A percentile compares a stretch with the other conserved stretches of the same genome.
phyloP scores from a whole-genome alignment of 2,113 vertebrate genomes.

The Corvus moneduloides region DNA sequence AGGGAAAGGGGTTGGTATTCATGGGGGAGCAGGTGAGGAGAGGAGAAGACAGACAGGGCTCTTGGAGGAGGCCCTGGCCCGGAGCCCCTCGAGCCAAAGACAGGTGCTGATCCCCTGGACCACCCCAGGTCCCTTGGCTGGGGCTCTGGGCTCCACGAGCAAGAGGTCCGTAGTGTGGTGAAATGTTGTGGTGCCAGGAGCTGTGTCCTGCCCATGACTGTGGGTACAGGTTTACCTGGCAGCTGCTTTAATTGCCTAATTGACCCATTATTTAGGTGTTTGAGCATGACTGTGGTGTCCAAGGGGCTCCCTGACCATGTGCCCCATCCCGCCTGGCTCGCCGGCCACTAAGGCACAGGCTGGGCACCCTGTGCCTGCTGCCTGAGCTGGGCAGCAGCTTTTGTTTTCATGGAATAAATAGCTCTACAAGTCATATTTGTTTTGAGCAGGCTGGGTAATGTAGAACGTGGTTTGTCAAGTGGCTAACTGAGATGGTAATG shows the following conservation, averaged over 20 bases:
- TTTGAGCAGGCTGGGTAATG: not conserved
- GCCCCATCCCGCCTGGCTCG: not conserved
- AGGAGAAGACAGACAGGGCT: not conserved
- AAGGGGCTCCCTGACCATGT: fast-evolving
- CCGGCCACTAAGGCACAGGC: fast-evolving
- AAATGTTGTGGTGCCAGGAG: not conserved
- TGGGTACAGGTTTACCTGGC: not conserved
- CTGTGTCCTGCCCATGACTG: fast-evolving
- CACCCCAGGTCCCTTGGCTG: not conserved
- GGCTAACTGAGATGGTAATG: not conserved
- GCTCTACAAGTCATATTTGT: not conserved
- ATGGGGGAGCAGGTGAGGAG: fast-evolving
- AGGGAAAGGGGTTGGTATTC: not conserved
- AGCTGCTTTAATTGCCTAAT: fast-evolving
- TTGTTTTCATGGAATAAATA: not conserved
- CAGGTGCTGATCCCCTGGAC: fast-evolving
- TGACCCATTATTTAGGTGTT: fast-evolving
- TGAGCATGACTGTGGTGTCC: not conserved
- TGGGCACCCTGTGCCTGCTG: fast-evolving
- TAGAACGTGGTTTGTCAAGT: not conserved
- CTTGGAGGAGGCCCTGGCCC: not conserved
- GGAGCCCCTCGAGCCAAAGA: not conserved
- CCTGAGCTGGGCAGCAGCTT: not conserved
- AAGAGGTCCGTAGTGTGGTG: fast-evolving
- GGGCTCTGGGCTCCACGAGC: not conserved